Base-by-base conservation (phyloP, 1,140 invertebrate species). In the Eciton burchellii region DNA sequence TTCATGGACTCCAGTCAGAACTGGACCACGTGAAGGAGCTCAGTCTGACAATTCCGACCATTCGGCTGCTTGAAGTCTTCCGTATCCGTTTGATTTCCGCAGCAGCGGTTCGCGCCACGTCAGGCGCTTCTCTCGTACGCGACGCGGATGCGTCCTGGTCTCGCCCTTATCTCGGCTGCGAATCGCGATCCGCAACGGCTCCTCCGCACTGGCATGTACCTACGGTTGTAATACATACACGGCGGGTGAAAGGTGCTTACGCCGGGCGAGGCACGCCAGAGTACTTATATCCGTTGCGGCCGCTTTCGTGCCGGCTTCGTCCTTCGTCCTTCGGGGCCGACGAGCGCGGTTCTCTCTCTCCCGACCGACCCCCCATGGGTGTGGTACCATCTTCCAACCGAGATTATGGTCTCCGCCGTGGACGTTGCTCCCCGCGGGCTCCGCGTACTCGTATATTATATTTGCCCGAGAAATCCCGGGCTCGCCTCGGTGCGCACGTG, bases 331-430 rank as follows among this genome's bases (percentile, higher is more conserved):
- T n/a, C 62, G 54, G 52, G 35, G 8, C 65, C 65, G 65, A 52
- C 65, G 47, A 12, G 66, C 49, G n/a, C 68, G 57, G 81, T 19
- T 60, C 71, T 84, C 71, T 84, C 74, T 77, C 79, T 82, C 71
- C 72, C 83, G 52, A 43, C 59, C 81, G 84, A 88, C 89, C 89
- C 88, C 89, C 89, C 88, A 88, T 89, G 89, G 89, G 89, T 89
- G 89, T 90, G 89, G 88, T 89, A 82, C 88, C 87, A 84, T 89
- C 85, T 85, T 88, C 88, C 84, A 77, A 57, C 35, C 49, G 65
- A 88, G 86, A 88, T 88, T 88, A 88, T 88, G 85, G 86, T 84
- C 86, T 77, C 71, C 77, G 77, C 54, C 62, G 82, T 81, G 66
- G 82, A 88, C 82, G 82, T 70, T 84, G 54, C 82, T 84, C 86